Conservation (phyloP, 2,797 vertebrate species). For the Oryzias sinensis region DNA sequence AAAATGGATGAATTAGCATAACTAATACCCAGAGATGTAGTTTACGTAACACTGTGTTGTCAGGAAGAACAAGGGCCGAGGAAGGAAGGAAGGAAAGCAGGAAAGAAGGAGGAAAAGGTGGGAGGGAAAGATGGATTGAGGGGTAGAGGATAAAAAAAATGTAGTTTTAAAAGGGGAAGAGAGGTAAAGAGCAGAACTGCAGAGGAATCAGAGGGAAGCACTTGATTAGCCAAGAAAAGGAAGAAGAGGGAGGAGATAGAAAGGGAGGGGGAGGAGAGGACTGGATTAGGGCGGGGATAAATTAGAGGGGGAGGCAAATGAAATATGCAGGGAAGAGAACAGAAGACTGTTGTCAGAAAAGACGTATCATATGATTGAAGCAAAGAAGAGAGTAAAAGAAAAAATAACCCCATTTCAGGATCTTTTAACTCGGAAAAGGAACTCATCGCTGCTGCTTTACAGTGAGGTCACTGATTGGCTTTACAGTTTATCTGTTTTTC, state of each 20-base stretch:
- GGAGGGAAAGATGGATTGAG: constrained; percentile 4
- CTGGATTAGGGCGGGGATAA: constrained; percentile 41
- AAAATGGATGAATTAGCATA: constrained; percentile 74
- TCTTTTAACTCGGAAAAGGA: too few species aligned
- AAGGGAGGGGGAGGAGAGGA: constrained; percentile 4
- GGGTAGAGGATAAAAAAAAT: constrained; percentile 5
- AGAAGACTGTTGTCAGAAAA: constrained; percentile 6
- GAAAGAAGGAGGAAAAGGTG: constrained; percentile 4
- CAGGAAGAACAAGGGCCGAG: constrained; percentile 66
- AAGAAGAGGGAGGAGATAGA: constrained; percentile 14
- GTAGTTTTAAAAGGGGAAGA: constrained; percentile 26
- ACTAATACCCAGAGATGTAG: constrained; percentile 65
- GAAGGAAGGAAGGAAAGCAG: constrained; percentile 20
- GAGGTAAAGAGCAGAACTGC: constrained; percentile 30
- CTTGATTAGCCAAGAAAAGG: constrained; percentile 52
- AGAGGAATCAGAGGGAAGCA: constrained; percentile 24
- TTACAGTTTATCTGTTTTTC: too few species aligned
- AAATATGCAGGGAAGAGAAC: constrained; percentile 23
- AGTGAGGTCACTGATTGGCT: too few species aligned
- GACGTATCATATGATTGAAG: too few species aligned
- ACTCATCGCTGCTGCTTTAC: too few species aligned
- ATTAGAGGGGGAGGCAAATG: constrained; percentile 28
- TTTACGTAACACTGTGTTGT: constrained; percentile 70
- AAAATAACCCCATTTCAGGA: too few species aligned
- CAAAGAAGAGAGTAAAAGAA: too few species aligned